Evolutionary conservation across 2,113 vertebrate species (phyloP).

Genomic region (Phaetusa simplex): DNA sequence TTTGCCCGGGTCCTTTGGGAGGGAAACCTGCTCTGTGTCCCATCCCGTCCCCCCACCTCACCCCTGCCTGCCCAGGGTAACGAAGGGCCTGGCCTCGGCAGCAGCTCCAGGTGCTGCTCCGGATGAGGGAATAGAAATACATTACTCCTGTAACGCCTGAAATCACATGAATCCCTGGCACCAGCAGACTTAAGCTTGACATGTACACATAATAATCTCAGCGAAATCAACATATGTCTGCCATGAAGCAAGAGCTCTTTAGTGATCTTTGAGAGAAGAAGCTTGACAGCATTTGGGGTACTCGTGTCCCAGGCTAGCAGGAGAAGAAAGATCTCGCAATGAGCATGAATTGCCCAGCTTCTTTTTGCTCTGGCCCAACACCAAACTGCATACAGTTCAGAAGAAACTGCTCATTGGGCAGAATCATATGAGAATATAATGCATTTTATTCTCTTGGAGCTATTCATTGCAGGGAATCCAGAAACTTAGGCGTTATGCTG

Average conservation of each 20-base stretch:
- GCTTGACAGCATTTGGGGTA: neutral
- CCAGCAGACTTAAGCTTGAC: neutral
- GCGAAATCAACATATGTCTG: neutral
- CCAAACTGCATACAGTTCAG: neutral
- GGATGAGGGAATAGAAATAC: neutral
- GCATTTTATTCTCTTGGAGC: neutral
- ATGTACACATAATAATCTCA: neutral
- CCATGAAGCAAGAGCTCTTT: neutral
- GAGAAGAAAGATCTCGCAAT: neutral
- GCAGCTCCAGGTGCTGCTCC: neutral
- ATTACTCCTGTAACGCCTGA: neutral
- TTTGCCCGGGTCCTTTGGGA: neutral
- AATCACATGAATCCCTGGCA: neutral
- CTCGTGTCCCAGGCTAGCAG: neutral
- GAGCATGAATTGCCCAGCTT: neutral
- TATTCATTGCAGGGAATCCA: neutral
- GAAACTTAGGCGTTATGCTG: neutral
- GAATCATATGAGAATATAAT: fast-evolving
- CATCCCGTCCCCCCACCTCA: neutral
- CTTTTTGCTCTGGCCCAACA: neutral
- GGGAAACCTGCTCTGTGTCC: neutral
- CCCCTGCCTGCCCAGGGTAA: fast-evolving
- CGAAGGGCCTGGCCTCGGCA: fast-evolving
- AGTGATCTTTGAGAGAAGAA: neutral
- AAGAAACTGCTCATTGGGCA: neutral